Conservation (phyloP, 1,140 invertebrate species). For the Brachionus koreanus region DNA sequence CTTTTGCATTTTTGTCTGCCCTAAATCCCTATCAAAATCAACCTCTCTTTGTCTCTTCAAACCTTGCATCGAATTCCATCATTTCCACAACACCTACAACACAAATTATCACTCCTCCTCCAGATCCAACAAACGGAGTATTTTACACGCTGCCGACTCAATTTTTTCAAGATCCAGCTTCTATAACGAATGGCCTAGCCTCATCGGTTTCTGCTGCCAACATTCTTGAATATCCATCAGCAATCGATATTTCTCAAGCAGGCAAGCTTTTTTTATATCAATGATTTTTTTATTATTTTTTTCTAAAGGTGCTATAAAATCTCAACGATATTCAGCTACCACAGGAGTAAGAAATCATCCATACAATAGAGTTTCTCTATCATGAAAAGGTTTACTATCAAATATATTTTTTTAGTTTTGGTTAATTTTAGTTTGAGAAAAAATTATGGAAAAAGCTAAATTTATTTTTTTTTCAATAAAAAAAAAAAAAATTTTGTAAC, state of each 20-base stretch:
- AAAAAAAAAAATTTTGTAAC: not conserved
- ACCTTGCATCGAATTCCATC: not conserved
- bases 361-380: constrained; percentile 30
- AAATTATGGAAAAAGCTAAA: not conserved
- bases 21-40: constrained; percentile 5
- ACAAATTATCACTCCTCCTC: constrained; percentile 32
- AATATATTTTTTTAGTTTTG: not conserved
- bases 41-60: not conserved
- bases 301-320: not conserved
- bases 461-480: not conserved
- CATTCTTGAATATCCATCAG: not conserved
- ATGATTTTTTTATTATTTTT: not conserved
- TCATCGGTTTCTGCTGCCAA: not conserved
- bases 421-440: not conserved
- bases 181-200: not conserved
- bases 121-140: constrained; percentile 7
- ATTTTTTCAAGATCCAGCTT: constrained; percentile 24
- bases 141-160: constrained; percentile 33
- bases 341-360: constrained; percentile 1
- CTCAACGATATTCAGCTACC: constrained; percentile 1
- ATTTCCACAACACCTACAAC: constrained; percentile 1
- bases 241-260: constrained; percentile 35
- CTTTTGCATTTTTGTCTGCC: constrained; percentile 15
- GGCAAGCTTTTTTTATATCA: not conserved
- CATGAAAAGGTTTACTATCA: not conserved